These are phyloP conservation scores for Trichomalopsis sarcophagae DNA, from an alignment of 1,140 invertebrate species.

Conservation along the genomic window DNA sequence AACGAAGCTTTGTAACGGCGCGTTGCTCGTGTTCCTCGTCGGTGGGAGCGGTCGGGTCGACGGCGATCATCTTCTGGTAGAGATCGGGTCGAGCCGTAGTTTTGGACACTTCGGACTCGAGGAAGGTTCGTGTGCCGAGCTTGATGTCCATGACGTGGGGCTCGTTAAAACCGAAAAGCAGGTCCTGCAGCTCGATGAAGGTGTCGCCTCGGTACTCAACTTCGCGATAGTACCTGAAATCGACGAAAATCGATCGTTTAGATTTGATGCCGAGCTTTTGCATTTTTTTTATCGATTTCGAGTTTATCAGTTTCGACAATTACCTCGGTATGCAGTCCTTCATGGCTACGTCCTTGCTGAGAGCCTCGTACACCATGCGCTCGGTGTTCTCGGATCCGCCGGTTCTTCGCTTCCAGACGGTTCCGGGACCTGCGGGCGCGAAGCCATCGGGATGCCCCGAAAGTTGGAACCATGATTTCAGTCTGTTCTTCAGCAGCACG, in stretches of 20 bases:
- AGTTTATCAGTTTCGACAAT: neutral
- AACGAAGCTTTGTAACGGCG: constrained; percentile 93
- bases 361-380: constrained; percentile 85
- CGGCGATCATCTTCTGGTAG: constrained; percentile 95
- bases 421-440: constrained; percentile 93
- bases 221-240: constrained; percentile 84
- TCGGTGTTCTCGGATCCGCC: constrained; percentile 85
- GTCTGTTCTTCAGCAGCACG: constrained; percentile 86
- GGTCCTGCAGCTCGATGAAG: constrained; percentile 93
- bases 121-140: constrained; percentile 93
- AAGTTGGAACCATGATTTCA: constrained; percentile 92
- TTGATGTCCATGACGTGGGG: constrained; percentile 95
- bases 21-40: constrained; percentile 84
- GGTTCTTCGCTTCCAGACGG: constrained; percentile 92
- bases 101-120: constrained; percentile 95
- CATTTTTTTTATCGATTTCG: no score
- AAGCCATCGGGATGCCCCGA: constrained; percentile 95
- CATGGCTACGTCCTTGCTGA: constrained; percentile 85
- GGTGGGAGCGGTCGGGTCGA: constrained; percentile 91
- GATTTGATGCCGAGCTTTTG: neutral
- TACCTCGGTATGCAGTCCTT: constrained; percentile 85
- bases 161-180: constrained; percentile 89
- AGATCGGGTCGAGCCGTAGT: constrained; percentile 84
- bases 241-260: constrained; percentile 2
- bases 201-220: constrained; percentile 90